Evolutionary conservation across 2,797 vertebrate genomes (phyloP).

Genomic region (Girardinus metallicus): DNA sequence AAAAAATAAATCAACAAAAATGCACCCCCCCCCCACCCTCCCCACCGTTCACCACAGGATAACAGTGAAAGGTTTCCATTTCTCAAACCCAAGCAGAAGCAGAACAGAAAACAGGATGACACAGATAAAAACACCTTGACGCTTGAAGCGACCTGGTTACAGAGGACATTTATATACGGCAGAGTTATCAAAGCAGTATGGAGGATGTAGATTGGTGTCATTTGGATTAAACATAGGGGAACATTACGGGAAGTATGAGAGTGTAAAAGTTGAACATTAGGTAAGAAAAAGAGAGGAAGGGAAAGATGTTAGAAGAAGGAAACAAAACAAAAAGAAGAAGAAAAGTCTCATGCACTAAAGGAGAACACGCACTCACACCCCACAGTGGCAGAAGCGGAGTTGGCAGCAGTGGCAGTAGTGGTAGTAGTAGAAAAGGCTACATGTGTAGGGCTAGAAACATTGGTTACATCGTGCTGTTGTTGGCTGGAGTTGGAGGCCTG

Average conservation of each 20-base stretch:
- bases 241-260: slow-evolving; percentile 92
- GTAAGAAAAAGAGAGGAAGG: slow-evolving; percentile 79
- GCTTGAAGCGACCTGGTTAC: slow-evolving; percentile 85
- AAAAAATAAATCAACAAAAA: slow-evolving; percentile 19
- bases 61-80: slow-evolving; percentile 71
- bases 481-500: slow-evolving; percentile 99
- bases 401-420: slow-evolving; percentile 93
- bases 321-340: slow-evolving; percentile 27
- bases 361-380: slow-evolving; percentile 99
- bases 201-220: slow-evolving; percentile 67
- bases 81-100: slow-evolving; percentile 83
- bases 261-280: slow-evolving; percentile 89
- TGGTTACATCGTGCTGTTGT: slow-evolving; percentile 99
- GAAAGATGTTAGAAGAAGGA: slow-evolving; percentile 90
- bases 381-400: slow-evolving; percentile 99
- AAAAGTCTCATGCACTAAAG: slow-evolving; percentile 98
- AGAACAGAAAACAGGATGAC: slow-evolving; percentile 78
- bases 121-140: slow-evolving; percentile 83
- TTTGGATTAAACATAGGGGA: slow-evolving; percentile 80
- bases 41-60: slow-evolving; percentile 25
- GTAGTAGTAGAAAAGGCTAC: slow-evolving; percentile 96
- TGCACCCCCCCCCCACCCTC: slow-evolving; percentile 45
- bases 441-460: slow-evolving; percentile 99
- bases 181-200: slow-evolving; percentile 81
- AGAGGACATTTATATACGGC: slow-evolving; percentile 76